A percentile compares a stretch with the other conserved stretches of the same genome.
These are phyloP conservation scores for Megalurothrips usitatus DNA, from an alignment of 2,888 invertebrate genomes.

Conservation along the genomic window DNA sequence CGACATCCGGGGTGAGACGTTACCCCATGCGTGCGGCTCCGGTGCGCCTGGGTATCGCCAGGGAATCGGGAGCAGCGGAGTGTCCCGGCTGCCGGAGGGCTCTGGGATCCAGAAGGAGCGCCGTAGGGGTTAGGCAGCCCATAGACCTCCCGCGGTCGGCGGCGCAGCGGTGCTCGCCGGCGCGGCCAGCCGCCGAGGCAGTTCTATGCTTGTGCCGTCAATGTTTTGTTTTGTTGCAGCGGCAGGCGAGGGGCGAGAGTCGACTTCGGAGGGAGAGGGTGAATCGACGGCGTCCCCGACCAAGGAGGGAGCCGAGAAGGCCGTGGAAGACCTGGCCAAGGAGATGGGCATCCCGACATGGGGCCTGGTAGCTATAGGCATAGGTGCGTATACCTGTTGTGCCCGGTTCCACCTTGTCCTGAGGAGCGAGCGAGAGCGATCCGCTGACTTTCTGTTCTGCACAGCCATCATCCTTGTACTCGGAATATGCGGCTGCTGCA, in stretches of 20 bases:
- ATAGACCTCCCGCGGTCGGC: too few species aligned
- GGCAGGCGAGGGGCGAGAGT: constrained; percentile 33
- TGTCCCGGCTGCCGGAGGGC: too few species aligned
- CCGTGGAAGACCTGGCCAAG: constrained; percentile 59
- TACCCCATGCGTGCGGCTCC: too few species aligned
- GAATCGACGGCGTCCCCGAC: constrained; percentile 44
- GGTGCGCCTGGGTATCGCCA: too few species aligned
- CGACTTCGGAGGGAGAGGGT: constrained; percentile 33
- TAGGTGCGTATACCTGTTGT: constrained; percentile 54
- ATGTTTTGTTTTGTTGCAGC: constrained; percentile 34
- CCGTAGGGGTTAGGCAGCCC: too few species aligned
- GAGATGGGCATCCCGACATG: constrained; percentile 77
- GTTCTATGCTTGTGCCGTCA: constrained; percentile 27
- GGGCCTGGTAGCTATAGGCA: constrained; percentile 78
- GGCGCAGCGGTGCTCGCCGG: too few species aligned
- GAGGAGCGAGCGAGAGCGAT: background rate
- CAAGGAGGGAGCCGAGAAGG: constrained; percentile 52
- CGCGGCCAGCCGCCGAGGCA: too few species aligned
- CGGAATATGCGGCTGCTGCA: constrained; percentile 86
- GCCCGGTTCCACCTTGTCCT: background rate
- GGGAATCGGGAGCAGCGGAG: too few species aligned
- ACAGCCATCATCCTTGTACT: constrained; percentile 68
- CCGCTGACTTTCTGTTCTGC: background rate
- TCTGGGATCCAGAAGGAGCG: too few species aligned
- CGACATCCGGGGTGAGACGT: background rate